These are phyloP conservation scores for Agrochola circellaris DNA, from an alignment of 2,888 invertebrate species.

Conservation along the genomic window DNA sequence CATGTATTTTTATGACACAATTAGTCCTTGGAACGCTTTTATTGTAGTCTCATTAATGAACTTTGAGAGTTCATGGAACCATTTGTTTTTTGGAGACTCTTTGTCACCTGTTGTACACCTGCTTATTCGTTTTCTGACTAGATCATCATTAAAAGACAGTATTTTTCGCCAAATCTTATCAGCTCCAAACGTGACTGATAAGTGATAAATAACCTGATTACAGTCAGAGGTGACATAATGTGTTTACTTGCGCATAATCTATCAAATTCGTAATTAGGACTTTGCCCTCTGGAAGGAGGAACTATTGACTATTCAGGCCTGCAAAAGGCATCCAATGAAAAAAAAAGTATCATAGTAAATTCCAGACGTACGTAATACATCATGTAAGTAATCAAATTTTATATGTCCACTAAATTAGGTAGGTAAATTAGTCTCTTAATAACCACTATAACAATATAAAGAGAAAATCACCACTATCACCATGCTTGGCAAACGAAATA, in stretches of 20 bases:
- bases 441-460: not conserved
- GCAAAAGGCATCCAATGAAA: not conserved
- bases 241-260: not conserved
- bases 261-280: not conserved
- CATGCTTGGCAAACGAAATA: no score
- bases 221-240: conserved; percentile 38
- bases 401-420: not conserved
- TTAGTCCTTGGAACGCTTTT: conserved; percentile 19
- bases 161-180: conserved; percentile 23
- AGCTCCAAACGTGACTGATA: conserved; percentile 41
- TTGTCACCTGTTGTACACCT: no score
- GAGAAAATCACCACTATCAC: not conserved
- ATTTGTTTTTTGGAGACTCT: not conserved
- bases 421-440: not conserved
- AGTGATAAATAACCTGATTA: conserved; percentile 28
- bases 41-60: conserved; percentile 47
- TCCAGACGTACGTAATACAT: not conserved
- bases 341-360: not conserved
- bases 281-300: conserved; percentile 8
- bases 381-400: not conserved
- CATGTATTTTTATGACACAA: conserved; percentile 40
- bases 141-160: conserved; percentile 1
- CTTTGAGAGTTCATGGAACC: conserved; percentile 26
- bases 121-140: not conserved
- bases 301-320: not conserved